Evolutionary conservation across 2,113 vertebrate species (phyloP).

Genomic region (Oncorhynchus mykiss): DNA sequence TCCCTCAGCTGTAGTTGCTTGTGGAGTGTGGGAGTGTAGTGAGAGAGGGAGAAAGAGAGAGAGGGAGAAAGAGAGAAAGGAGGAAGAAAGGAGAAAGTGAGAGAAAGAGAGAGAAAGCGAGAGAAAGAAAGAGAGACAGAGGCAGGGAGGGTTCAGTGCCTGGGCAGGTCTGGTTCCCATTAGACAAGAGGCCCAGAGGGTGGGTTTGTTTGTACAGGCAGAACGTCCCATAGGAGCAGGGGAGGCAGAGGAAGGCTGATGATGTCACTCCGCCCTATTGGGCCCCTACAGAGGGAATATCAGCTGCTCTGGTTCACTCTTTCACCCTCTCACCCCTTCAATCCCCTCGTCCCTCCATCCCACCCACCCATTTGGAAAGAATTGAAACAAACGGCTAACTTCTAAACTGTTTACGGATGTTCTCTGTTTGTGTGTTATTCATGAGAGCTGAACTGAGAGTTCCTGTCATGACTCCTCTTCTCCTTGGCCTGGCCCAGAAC

Average conservation of each 20-base stretch:
- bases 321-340: conserved; percentile 10
- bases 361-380: conserved; percentile 54
- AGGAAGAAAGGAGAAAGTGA: background rate
- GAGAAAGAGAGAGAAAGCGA: background rate
- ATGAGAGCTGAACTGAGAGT: conserved; percentile 47
- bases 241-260: conserved; percentile 49
- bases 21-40: conserved; percentile 42
- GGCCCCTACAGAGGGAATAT: conserved; percentile 55
- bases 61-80: conserved; percentile 3
- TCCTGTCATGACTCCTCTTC: conserved; percentile 37
- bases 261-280: conserved; percentile 61
- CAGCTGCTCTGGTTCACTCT: conserved; percentile 48
- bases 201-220: conserved; percentile 74
- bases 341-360: conserved; percentile 39
- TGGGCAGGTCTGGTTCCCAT: conserved; percentile 79
- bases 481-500: conserved; percentile 35
- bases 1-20: conserved; percentile 64
- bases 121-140: conserved; percentile 10
- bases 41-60: background rate
- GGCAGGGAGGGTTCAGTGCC: conserved; percentile 53
- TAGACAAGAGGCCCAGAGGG: conserved; percentile 67
- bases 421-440: conserved; percentile 63
- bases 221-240: conserved; percentile 67
- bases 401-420: conserved; percentile 70
- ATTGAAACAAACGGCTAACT: conserved; percentile 43